Evolutionary conservation across 2,113 vertebrate species (phyloP), one percentile per base, ranked within the genome.

Genomic region (Nestor notabilis): DNA sequence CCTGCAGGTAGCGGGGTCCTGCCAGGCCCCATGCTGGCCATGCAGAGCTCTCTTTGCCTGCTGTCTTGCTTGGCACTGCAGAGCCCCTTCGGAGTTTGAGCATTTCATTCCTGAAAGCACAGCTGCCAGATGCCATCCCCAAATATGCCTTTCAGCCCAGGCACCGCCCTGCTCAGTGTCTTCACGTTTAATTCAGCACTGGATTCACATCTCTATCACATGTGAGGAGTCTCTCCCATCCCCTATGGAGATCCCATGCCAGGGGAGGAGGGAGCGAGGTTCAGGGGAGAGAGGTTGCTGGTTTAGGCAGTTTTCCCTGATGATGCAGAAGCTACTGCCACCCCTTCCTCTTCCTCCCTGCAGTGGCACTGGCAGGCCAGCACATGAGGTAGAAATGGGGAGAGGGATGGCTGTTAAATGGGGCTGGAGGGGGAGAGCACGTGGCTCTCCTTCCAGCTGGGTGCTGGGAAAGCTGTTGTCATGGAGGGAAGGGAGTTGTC

Each of bases 31-130:
- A 1, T 2, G 17, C 46, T 2, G 43, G 46, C 60, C 31, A 2
- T 4, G 49, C 52, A 13, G 47, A 21, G 69, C 64, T 43, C 37
- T 44, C 69, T 65, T 17, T 27, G 60, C 74, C 69, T 21, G 65
- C 90, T n/a, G 90, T 7, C 87, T 65, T 5, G 25, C 70, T 66
- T 53, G 83, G 83, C 84, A 29, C 94, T 79, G 96, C 91, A 47
- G 89, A 89, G 89, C 87, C 35, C 60, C 63, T 9, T 21, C 60
- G 2, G 86, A 80, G 70, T 56, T 85, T 21, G 21, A 46, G 84
- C 50, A 17, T 53, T 87, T 92, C 65, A 0, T 77, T 87, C 7
- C 65, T n/a, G 4, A 14, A 44, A 44, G 52, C 80, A 49, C 91
- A 31, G 79, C 87, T 68, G 93, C 60, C 93, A 70, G 70, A 37